A percentile compares a stretch with the other conserved stretches of the same genome.
Evolutionary conservation across 1,140 invertebrate genomes (phyloP).

Genomic region (Grapholita molesta): DNA sequence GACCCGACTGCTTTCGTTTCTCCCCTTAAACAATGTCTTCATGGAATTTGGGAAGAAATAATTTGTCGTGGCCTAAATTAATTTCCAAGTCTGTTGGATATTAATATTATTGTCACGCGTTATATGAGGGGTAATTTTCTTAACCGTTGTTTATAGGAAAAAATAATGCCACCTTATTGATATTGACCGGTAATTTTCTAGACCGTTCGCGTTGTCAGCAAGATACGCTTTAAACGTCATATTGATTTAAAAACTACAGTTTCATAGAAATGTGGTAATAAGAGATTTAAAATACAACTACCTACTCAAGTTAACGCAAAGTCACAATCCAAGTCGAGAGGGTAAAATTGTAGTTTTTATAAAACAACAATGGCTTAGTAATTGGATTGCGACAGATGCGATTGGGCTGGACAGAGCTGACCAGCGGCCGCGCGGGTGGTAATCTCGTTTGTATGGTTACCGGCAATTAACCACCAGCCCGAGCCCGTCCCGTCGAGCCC

Average conservation of each 20-base stretch:
- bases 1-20: slow-evolving; percentile 29
- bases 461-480: slow-evolving; percentile 51
- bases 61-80: slow-evolving; percentile 51
- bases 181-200: not conserved
- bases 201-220: not conserved
- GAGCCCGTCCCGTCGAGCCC: not conserved
- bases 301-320: slow-evolving; percentile 6
- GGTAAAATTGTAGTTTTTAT: slow-evolving; percentile 24
- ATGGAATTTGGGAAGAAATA: slow-evolving; percentile 44
- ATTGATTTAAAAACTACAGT: not conserved
- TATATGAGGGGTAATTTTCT: slow-evolving; percentile 32
- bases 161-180: slow-evolving; percentile 18
- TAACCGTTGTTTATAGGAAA: slow-evolving; percentile 26
- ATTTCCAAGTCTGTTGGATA: slow-evolving; percentile 47
- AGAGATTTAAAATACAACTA: not conserved
- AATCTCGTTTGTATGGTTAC: slow-evolving; percentile 59
- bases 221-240: not conserved
- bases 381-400: slow-evolving; percentile 50
- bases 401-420: slow-evolving; percentile 29
- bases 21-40: slow-evolving; percentile 36
- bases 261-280: not conserved
- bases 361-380: slow-evolving; percentile 45
- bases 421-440: slow-evolving; percentile 32
- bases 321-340: slow-evolving; percentile 5
- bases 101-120: slow-evolving; percentile 43